Conservation (phyloP, 1,140 invertebrate genomes). For the Pteromalus puparum region DNA sequence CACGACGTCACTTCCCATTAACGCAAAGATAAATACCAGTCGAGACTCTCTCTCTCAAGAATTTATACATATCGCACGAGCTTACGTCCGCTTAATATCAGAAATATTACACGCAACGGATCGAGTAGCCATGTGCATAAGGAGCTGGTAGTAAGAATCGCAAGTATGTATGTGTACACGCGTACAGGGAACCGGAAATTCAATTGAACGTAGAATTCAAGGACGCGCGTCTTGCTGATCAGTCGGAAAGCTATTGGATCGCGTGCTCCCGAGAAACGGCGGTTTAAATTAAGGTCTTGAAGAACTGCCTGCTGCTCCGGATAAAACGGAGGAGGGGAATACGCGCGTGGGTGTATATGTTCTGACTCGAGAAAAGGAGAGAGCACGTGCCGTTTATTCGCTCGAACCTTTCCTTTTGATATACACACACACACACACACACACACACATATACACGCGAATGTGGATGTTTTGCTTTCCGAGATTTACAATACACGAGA, state of each 20-base stretch:
- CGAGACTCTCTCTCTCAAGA: neutral
- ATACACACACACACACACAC: too few species aligned
- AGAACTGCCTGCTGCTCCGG: neutral
- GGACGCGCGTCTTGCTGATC: constrained; percentile 20
- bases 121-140: neutral
- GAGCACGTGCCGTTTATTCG: neutral
- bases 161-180: neutral
- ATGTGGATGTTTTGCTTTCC: neutral
- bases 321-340: neutral
- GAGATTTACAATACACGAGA: neutral
- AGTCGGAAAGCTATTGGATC: constrained; percentile 11
- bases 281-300: neutral
- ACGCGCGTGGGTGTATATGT: neutral
- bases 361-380: too few species aligned
- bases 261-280: constrained; percentile 13
- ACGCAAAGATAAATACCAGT: constrained; percentile 8
- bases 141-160: neutral
- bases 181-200: neutral
- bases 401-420: constrained; percentile 3
- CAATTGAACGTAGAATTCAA: constrained; percentile 36
- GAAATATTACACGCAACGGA: neutral
- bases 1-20: constrained; percentile 2
- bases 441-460: too few species aligned
- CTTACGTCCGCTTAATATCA: constrained; percentile 1
- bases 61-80: neutral